Base-by-base conservation (phyloP, 2,888 invertebrate species). In the Dusona sp. region DNA sequence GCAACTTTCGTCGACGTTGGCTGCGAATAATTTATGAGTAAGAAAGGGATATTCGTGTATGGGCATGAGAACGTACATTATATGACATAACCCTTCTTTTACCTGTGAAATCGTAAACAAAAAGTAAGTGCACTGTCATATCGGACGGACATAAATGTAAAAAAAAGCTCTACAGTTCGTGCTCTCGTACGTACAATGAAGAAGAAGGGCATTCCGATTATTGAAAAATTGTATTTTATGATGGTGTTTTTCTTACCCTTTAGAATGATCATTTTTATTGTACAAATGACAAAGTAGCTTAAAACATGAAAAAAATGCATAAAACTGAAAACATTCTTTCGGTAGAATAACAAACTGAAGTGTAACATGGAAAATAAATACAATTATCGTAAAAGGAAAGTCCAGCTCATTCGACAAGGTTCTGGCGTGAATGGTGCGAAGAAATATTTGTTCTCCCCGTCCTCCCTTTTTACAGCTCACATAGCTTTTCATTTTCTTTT, bases 401-500 rank as follows among this genome's bases (percentile, higher is more conserved):
- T 80, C 64, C 33, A 1, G 72, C 36, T 22, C 64, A 57, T 73
- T 67, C 70, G 80, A 67, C 45, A 51, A 67, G 36, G 6, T 38
- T 73, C 29, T 42, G 64, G 80, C 48, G 45, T 54, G 54, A 74
- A 73, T 22, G 85, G 38, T 68, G 79, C 68, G 81, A 75, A 79
- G 79, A 82, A 84, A 86, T 81, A 84, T 84, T 84, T 81, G 68
- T 74, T 79, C 78, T 74, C 45, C 57, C 33, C 61, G 29, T 61
- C 16, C 29, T 16, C 45, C 75, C 78, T 57, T 65, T 72, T 48
- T 64, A 73, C 81, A 51, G 48, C 79, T 78, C 82, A 68, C 75
- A 48, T 78, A 78, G 81, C 78, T 81, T 86, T 86, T 86, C 81
- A 86, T 84, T 86, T 86, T 84, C 86, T 81, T 86, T 84, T 82